phyloP scores from a whole-genome alignment of 2,113 vertebrate genomes.

The Circaetus gallicus region DNA sequence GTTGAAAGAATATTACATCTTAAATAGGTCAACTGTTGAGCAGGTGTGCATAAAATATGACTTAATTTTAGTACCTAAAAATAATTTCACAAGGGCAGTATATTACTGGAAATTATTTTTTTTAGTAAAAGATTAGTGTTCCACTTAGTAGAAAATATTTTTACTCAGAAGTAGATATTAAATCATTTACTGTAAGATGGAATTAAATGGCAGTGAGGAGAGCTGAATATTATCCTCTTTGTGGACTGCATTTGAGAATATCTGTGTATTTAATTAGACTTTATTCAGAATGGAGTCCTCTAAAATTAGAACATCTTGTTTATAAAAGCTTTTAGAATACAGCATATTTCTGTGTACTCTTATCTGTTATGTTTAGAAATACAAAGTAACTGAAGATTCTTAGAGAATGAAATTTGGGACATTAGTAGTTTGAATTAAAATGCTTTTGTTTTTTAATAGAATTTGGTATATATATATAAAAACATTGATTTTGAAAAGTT shows the following conservation, averaged over 20 bases:
- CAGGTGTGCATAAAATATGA: background rate
- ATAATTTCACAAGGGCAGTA: background rate
- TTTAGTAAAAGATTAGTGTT: background rate
- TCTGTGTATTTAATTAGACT: conserved; percentile 42
- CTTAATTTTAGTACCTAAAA: background rate
- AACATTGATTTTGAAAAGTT: background rate
- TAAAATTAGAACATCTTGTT: conserved; percentile 60
- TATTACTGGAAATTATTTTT: background rate
- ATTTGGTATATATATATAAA: background rate
- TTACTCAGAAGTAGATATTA: background rate
- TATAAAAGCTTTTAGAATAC: conserved; percentile 47
- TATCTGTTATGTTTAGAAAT: conserved; percentile 44
- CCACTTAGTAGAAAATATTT: background rate
- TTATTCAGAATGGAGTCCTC: conserved; percentile 33
- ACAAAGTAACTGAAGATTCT: background rate
- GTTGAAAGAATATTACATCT: background rate
- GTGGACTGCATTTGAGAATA: background rate
- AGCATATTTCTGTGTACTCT: conserved; percentile 1
- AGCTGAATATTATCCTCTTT: background rate
- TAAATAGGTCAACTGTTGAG: background rate
- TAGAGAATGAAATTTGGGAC: background rate
- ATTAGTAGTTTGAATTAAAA: background rate
- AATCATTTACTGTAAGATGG: background rate
- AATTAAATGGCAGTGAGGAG: background rate
- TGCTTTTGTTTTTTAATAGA: background rate